Base-by-base conservation (phyloP, 2,797 vertebrate genomes). In the Tapera naevia region DNA sequence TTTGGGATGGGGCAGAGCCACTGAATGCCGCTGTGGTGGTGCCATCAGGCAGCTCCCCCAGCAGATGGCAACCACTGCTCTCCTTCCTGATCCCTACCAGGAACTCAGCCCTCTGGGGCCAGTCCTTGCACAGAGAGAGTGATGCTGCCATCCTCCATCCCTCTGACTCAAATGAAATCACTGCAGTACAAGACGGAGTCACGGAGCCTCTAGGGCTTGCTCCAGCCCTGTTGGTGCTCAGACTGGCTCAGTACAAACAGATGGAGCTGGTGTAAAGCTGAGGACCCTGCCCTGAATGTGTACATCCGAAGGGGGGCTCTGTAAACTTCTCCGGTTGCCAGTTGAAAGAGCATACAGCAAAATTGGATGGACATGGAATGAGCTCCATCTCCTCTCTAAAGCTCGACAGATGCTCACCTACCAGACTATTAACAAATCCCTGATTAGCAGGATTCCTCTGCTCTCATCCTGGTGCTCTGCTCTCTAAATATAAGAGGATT, bases 1-100 rank as follows among this genome's bases (percentile, higher is more conserved):
- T 57, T 50, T 53, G 33, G 28, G 56, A 13, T 4, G 0, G 0
- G 46, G 16, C 25, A 19, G 11, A 50, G 8, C 35, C n/a, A 11
- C 5, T 17, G 80, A 21, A 14, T 22, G 4, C 7, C 0, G 7
- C 18, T 16, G 64, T 11, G 3, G 33, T 39, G 6, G n/a, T 13
- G 7, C 1, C 3, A 16, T 8, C 37, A 48, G 75, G 45, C 35
- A 65, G 51, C 11, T 41, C 37, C 24, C 8, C 15, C 15, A 13
- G 67, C 32, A 5, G 14, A 25, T 33, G 64, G 12, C 21, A 54
- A 3, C 9, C 10, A 0, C 45, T 7, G 13, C 13, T 54, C 37
- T 33, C 25, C 28, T 61, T 61, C 65, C 72, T 4, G 2, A 25
- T 19, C 24, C 27, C 28, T 33, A 6, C 12, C 8, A 14, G 4